These are phyloP conservation scores for Coecobrya sp. DNA, from an alignment of 2,888 invertebrate species.

Conservation along the genomic window DNA sequence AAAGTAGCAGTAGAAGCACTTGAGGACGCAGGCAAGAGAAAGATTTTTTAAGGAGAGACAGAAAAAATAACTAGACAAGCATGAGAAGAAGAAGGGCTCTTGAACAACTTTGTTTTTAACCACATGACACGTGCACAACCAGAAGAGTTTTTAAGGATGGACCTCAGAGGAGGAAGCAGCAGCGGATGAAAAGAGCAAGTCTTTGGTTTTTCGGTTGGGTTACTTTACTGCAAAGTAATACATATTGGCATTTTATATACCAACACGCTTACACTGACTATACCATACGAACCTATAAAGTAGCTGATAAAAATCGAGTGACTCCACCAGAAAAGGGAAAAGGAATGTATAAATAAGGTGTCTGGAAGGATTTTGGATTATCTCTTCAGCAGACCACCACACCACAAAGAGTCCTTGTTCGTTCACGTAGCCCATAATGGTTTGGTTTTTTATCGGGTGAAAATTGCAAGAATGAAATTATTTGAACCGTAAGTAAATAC, in stretches of 20 bases:
- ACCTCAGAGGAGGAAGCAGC: slow-evolving; percentile 6
- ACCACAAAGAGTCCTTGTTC: background rate
- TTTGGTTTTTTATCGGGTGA: slow-evolving; percentile 52
- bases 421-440: slow-evolving; percentile 3
- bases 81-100: slow-evolving; percentile 23
- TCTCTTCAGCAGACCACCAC: slow-evolving; percentile 36
- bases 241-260: background rate
- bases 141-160: slow-evolving; percentile 21
- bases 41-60: background rate
- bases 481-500: slow-evolving; percentile 60
- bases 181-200: background rate
- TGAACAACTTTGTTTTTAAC: slow-evolving; percentile 65
- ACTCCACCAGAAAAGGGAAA: background rate
- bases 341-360: slow-evolving; percentile 48
- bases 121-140: slow-evolving; percentile 56
- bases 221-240: slow-evolving; percentile 41
- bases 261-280: background rate
- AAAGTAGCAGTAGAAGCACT: background rate
- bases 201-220: slow-evolving; percentile 52
- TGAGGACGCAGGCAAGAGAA: background rate
- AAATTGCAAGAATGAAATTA: slow-evolving; percentile 68
- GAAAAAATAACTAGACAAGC: slow-evolving; percentile 20
- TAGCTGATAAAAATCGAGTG: background rate
- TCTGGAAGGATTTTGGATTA: slow-evolving; percentile 58
- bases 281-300: background rate